phyloP scores from a whole-genome alignment of 2,888 invertebrate species.

The Adela reaumurella region DNA sequence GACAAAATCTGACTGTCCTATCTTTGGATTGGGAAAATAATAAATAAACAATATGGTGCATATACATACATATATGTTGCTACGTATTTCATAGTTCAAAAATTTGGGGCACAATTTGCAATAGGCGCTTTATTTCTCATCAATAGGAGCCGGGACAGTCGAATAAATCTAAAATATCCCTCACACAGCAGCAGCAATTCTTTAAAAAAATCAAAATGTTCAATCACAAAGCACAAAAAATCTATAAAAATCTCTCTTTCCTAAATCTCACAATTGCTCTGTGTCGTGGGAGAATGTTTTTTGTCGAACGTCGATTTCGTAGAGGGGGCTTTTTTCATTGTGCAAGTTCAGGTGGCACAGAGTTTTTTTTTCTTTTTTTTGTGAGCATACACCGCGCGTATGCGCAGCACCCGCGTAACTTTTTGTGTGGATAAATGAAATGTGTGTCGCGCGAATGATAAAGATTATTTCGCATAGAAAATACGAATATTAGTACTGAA shows the following conservation, averaged over 20 bases:
- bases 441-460: background rate
- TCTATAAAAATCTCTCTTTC: background rate
- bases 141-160: too few relatives aligned
- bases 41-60: too few relatives aligned
- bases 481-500: background rate
- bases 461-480: conserved; percentile 10
- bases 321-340: background rate
- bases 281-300: background rate
- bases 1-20: too few relatives aligned
- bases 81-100: too few relatives aligned
- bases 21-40: too few relatives aligned
- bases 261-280: background rate
- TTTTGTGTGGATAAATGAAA: background rate
- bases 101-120: too few relatives aligned
- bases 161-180: background rate
- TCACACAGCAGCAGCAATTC: background rate
- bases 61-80: too few relatives aligned
- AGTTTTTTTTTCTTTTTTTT: background rate
- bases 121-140: too few relatives aligned
- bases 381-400: background rate
- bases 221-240: background rate
- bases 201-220: background rate
- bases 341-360: background rate
- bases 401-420: background rate
- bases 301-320: background rate